Evolutionary conservation across 2,113 vertebrate genomes (phyloP).

Genomic region (Macquaria ambigua): DNA sequence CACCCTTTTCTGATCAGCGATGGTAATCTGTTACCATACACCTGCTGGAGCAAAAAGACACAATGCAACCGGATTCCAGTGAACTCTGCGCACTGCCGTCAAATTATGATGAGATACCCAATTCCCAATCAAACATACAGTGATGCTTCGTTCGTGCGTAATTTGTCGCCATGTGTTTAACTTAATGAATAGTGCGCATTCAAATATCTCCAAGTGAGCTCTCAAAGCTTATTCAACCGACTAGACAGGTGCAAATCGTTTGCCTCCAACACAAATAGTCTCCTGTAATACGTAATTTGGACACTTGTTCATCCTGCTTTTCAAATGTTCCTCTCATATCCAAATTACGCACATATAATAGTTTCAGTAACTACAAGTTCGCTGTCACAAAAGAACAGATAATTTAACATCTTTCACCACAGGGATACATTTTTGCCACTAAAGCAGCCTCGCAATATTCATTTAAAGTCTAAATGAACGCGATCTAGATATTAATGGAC

Average conservation of each 20-base stretch:
- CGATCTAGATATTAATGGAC: slow-evolving; percentile 43
- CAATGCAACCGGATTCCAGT: neutral
- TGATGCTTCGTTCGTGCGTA: slow-evolving; percentile 57
- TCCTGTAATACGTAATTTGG: neutral
- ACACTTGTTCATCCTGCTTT: slow-evolving; percentile 26
- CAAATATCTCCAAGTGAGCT: slow-evolving; percentile 28
- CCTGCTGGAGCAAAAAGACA: slow-evolving; percentile 35
- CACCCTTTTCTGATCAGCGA: slow-evolving; percentile 16
- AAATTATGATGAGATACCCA: slow-evolving; percentile 11
- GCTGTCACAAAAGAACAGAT: neutral
- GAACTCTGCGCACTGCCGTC: neutral
- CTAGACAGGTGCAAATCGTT: slow-evolving; percentile 32
- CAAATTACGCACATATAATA: slow-evolving; percentile 66
- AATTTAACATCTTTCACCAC: neutral
- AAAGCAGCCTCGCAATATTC: neutral
- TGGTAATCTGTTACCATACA: slow-evolving; percentile 15
- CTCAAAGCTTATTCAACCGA: slow-evolving; percentile 12
- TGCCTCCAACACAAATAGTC: slow-evolving; percentile 2
- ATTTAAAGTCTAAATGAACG: slow-evolving; percentile 11
- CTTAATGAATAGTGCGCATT: slow-evolving; percentile 40
- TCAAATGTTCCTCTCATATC: slow-evolving; percentile 9
- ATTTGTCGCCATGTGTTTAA: slow-evolving; percentile 58
- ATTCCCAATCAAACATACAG: slow-evolving; percentile 19
- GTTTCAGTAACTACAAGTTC: slow-evolving; percentile 39
- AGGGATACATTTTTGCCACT: neutral